phyloP scores from a whole-genome alignment of 1,140 invertebrate genomes.

The Pachyrhynchus sulphureomaculatus region DNA sequence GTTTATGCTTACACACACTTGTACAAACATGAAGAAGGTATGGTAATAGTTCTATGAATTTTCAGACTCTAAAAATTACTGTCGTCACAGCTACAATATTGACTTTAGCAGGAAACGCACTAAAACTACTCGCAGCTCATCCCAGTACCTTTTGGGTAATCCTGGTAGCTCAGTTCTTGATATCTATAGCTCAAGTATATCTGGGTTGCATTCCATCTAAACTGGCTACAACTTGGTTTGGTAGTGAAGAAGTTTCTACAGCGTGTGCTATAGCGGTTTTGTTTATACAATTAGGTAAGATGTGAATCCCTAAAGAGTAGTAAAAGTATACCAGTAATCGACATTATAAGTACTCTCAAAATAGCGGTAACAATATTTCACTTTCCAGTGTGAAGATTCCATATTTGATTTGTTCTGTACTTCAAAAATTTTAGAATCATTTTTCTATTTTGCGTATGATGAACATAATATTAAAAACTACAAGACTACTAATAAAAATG shows the following conservation, averaged over 20 bases:
- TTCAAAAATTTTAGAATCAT: too few relatives aligned
- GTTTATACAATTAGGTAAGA: conserved; percentile 67
- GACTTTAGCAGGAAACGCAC: conserved; percentile 53
- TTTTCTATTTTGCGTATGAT: neutral
- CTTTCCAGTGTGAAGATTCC: too few relatives aligned
- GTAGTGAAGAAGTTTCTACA: conserved; percentile 64
- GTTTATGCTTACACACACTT: too few relatives aligned
- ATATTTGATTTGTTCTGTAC: too few relatives aligned
- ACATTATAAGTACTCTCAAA: too few relatives aligned
- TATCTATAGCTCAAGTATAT: conserved; percentile 68
- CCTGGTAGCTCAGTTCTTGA: conserved; percentile 69
- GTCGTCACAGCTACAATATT: conserved; percentile 59
- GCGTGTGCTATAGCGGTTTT: conserved; percentile 79
- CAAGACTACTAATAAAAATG: too few relatives aligned
- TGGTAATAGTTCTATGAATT: too few relatives aligned
- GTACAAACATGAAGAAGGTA: too few relatives aligned
- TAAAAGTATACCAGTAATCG: too few relatives aligned
- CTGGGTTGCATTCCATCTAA: conserved; percentile 71
- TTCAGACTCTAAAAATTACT: conserved; percentile 49
- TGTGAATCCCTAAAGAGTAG: too few relatives aligned
- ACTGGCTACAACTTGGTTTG: conserved; percentile 65
- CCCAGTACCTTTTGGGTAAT: conserved; percentile 64
- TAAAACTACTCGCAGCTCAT: conserved; percentile 66
- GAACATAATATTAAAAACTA: too few relatives aligned
- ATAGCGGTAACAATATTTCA: too few relatives aligned